Evolutionary conservation across 1,140 invertebrate species (phyloP), one percentile per base, ranked within the genome.

Genomic region (Cecropterus lyciades): DNA sequence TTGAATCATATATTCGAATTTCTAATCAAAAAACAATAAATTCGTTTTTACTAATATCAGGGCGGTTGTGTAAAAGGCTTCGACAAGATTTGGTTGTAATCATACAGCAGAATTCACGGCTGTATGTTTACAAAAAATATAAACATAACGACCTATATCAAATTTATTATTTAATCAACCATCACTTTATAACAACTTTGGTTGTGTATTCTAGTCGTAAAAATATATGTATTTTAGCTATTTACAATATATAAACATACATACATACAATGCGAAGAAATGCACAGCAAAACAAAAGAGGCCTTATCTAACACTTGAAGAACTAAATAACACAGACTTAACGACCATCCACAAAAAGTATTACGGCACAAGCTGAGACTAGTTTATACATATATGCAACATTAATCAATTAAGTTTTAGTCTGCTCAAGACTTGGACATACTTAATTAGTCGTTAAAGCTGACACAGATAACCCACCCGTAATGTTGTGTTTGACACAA

Each of bases 141-240:
- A 89, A 89, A 90, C 82, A 79, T 89, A 91, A 92, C 87, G 82
- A 89, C 80, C 80, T 91, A 88, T 77, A 86, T 86, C 81, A 83
- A 82, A 82, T 82, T 89, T 90, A 86, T 83, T 82, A 85, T 87
- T 90, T 85, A 87, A 84, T 89, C 87, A 89, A 90, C 89, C 89
- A 89, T 87, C 86, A 89, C 86, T 91, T 89, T 85, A 88, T 92
- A 92, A 92, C 89, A 90, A 91, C 89, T 91, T 91, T 91, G 89
- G 89, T 91, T 91, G 89, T 88, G 89, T 91, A 89, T 84, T 79
- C 87, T 91, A 91, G 72, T 87, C 89, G 89, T 91, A 91, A 89
- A 91, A 91, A 91, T 91, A 91, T 91, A 89, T 88, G 85, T 91
- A 86, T 80, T 84, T 90, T 87, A 89, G 80, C 84, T 91, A 91